Evolutionary conservation across 2,888 invertebrate genomes (phyloP).

Genomic region (Carabus problematicus): DNA sequence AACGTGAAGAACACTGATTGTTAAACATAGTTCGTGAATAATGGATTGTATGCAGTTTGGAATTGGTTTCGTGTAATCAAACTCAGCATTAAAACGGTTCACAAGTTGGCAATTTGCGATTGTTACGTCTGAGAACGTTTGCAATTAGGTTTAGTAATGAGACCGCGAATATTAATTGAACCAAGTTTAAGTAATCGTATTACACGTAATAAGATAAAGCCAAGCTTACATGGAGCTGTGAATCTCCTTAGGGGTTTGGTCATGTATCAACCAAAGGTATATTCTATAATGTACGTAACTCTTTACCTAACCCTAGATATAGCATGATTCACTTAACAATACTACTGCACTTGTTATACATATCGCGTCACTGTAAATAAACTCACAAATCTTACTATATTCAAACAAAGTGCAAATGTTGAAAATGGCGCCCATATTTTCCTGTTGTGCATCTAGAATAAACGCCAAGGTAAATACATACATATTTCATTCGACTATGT

Average conservation of each 20-base stretch:
- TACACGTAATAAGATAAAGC: constrained; percentile 40
- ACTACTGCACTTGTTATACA: neutral
- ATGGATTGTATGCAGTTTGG: too few relatives aligned
- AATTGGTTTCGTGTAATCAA: too few relatives aligned
- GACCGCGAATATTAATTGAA: constrained; percentile 41
- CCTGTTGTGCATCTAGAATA: neutral
- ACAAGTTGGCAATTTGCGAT: too few relatives aligned
- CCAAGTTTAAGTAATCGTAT: constrained; percentile 40
- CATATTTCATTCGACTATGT: constrained; percentile 28
- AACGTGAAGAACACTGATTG: too few relatives aligned
- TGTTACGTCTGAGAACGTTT: constrained; percentile 4
- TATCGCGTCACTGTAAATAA: too few relatives aligned
- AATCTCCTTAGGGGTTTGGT: constrained; percentile 33
- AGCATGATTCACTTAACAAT: neutral
- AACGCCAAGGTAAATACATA: constrained; percentile 30
- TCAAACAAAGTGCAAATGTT: too few relatives aligned
- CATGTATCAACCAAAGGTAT: constrained; percentile 4
- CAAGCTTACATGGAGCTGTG: constrained; percentile 21
- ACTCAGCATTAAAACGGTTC: too few relatives aligned
- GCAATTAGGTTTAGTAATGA: constrained; percentile 38
- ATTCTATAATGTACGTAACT: neutral
- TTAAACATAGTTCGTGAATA: too few relatives aligned
- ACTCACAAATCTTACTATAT: too few relatives aligned
- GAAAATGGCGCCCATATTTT: neutral
- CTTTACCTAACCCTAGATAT: neutral